Percentiles rank a stretch among this genome's conserved stretches.
These are phyloP conservation scores for Endomychus coccineus DNA, from an alignment of 2,888 invertebrate genomes.

Conservation along the genomic window DNA sequence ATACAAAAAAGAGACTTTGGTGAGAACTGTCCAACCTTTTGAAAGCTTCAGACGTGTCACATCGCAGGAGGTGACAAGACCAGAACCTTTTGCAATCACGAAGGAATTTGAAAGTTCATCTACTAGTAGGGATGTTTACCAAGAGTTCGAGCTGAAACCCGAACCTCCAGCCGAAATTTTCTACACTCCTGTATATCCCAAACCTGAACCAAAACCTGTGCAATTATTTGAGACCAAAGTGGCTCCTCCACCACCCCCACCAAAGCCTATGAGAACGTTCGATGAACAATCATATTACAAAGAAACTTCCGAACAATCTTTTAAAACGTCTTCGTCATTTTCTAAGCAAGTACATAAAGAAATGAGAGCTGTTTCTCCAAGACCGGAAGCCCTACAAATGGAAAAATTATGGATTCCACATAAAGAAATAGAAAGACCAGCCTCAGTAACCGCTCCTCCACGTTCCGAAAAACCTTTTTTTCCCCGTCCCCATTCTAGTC, in stretches of 20 bases:
- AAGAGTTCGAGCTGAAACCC: constrained; percentile 52
- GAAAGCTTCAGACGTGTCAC: too few species aligned
- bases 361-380: constrained; percentile 42
- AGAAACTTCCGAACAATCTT: constrained; percentile 26
- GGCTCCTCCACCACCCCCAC: not conserved
- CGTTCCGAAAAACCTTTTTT: too few species aligned
- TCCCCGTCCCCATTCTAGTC: constrained; percentile 33
- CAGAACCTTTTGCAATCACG: not conserved
- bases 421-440: constrained; percentile 22
- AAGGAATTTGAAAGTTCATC: not conserved
- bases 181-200: constrained; percentile 44
- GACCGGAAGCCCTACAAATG: constrained; percentile 42
- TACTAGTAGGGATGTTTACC: constrained; percentile 17
- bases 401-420: constrained; percentile 52
- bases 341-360: constrained; percentile 16
- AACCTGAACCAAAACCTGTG: constrained; percentile 12
- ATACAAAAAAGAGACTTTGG: too few species aligned
- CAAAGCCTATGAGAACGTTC: not conserved
- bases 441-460: constrained; percentile 21
- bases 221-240: not conserved
- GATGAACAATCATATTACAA: constrained; percentile 25
- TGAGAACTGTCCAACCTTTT: too few species aligned
- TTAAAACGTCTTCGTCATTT: constrained; percentile 26
- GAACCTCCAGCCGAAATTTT: constrained; percentile 67
- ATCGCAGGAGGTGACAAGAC: not conserved